These are phyloP conservation scores for Albula glossodonta DNA, from an alignment of 2,113 vertebrate genomes.

Conservation along the genomic window DNA sequence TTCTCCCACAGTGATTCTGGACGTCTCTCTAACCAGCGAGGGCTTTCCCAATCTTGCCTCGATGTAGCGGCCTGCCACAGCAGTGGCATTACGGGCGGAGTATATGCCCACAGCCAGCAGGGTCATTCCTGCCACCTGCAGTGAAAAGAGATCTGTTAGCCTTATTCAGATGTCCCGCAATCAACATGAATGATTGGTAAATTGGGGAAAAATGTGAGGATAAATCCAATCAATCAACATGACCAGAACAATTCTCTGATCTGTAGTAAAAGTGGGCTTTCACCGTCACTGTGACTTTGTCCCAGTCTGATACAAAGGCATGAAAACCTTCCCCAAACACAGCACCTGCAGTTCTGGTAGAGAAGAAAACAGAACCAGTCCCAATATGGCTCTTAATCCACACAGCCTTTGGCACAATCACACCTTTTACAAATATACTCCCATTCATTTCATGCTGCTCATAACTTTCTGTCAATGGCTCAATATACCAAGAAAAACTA, in stretches of 20 bases:
- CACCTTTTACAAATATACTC: not conserved
- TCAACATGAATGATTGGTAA: not conserved
- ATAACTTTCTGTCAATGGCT: not conserved
- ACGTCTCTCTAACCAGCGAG: conserved; percentile 90
- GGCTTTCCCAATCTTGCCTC: conserved; percentile 91
- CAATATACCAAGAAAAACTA: not conserved
- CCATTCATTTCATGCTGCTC: not conserved
- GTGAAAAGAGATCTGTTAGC: not conserved
- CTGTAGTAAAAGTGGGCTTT: conserved; percentile 37
- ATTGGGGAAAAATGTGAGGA: not conserved
- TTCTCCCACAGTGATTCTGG: conserved; percentile 81
- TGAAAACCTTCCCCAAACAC: conserved; percentile 95
- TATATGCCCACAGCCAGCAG: conserved; percentile 89
- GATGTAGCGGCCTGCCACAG: conserved; percentile 81
- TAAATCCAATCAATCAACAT: not conserved
- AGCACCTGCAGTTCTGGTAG: conserved; percentile 85
- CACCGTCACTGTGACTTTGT: conserved; percentile 94
- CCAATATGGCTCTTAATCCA: conserved; percentile 1
- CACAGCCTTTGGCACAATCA: not conserved
- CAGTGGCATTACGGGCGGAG: conserved; percentile 86
- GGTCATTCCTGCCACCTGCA: conserved; percentile 86
- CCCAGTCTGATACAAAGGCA: conserved; percentile 93
- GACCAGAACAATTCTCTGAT: not conserved
- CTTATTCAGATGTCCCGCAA: not conserved
- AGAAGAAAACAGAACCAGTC: conserved; percentile 24